A percentile compares a stretch with the other conserved stretches of the same genome.
phyloP scores from a whole-genome alignment of 2,113 vertebrate genomes.

The Pseudopodoces humilis region DNA sequence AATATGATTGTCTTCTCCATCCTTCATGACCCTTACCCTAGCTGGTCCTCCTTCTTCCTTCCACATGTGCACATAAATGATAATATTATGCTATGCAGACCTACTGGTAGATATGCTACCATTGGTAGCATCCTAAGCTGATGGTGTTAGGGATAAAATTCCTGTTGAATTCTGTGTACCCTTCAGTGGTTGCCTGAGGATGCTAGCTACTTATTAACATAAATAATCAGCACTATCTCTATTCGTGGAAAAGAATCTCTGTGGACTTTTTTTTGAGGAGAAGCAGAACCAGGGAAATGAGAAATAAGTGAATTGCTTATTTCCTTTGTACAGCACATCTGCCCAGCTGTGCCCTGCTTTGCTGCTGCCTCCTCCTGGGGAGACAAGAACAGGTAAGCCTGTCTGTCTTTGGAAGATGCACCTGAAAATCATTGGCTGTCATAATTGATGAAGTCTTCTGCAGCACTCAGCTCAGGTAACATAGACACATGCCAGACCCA shows the following conservation, averaged over 20 bases:
- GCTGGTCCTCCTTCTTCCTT: background rate
- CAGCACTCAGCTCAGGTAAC: background rate
- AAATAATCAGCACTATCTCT: background rate
- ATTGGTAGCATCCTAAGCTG: background rate
- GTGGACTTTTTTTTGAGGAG: background rate
- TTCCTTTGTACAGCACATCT: background rate
- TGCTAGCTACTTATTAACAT: background rate
- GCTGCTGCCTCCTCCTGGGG: background rate
- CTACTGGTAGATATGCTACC: no score
- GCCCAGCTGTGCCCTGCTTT: background rate
- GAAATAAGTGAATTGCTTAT: background rate
- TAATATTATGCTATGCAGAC: background rate
- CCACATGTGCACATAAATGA: fast-evolving
- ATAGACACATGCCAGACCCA: background rate
- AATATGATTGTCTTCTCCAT: background rate
- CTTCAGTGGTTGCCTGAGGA: background rate
- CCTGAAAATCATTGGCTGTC: background rate
- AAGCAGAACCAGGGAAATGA: background rate
- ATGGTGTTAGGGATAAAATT: background rate
- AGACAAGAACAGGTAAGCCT: background rate
- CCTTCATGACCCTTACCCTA: background rate
- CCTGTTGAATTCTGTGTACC: background rate
- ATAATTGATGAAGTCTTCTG: background rate
- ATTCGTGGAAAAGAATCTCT: background rate
- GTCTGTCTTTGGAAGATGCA: background rate